Percentiles rank a stretch among this genome's conserved stretches.
Evolutionary conservation across 1,140 invertebrate genomes (phyloP).

Genomic region (Epicauta chinensis): DNA sequence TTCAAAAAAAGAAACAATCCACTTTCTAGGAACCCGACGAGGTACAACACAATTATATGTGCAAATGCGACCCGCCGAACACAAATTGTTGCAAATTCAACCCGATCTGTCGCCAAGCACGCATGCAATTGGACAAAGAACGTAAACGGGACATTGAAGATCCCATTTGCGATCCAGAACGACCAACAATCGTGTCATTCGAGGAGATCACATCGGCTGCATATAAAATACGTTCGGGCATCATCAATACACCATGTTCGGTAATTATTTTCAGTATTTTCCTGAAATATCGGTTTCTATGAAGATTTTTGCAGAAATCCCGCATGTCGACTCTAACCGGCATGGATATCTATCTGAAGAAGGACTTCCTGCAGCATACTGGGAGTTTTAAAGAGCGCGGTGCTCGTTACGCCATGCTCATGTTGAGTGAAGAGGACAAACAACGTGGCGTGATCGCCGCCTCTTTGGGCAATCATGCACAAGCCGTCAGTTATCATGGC

Average conservation of each 20-base stretch:
- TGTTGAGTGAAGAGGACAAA: constrained; percentile 66
- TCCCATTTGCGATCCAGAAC: constrained; percentile 69
- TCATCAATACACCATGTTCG: constrained; percentile 77
- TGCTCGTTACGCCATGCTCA: constrained; percentile 75
- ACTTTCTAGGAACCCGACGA: no score
- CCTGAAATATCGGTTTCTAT: no score
- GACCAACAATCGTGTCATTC: constrained; percentile 70
- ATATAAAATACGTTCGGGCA: constrained; percentile 77
- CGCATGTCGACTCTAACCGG: constrained; percentile 69
- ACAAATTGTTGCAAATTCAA: no score
- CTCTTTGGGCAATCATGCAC: constrained; percentile 87
- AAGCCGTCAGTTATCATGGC: constrained; percentile 84
- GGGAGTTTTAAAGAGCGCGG: constrained; percentile 94
- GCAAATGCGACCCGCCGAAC: no score
- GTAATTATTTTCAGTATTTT: constrained; percentile 59
- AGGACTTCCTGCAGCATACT: constrained; percentile 87
- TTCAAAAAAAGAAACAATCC: no score
- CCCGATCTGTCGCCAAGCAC: no score
- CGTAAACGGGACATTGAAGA: constrained; percentile 44
- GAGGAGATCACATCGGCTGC: constrained; percentile 86
- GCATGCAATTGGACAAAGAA: no score
- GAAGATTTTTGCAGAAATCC: constrained; percentile 56
- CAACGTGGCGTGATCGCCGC: constrained; percentile 81
- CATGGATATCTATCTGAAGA: constrained; percentile 88
- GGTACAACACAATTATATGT: no score